Evolutionary conservation across 1,140 invertebrate species (phyloP).

Genomic region (Drosophila navojoa): DNA sequence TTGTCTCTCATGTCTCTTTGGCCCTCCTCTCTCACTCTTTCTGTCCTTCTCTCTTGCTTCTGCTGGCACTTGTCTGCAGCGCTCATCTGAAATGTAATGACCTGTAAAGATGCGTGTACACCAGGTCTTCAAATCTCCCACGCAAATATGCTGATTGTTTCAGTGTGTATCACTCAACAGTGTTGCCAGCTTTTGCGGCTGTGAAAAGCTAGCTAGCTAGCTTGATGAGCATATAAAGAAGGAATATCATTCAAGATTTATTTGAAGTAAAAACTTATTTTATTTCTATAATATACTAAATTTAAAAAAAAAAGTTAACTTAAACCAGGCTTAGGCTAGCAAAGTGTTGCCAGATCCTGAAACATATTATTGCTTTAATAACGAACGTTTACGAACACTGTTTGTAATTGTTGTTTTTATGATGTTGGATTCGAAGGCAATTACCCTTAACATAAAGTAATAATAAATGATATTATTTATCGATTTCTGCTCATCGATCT

Average conservation of each 20-base stretch:
- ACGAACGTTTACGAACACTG: too few species aligned
- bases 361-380: too few species aligned
- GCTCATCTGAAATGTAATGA: constrained; percentile 71
- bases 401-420: too few species aligned
- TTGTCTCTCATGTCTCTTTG: constrained; percentile 10
- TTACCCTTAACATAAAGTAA: too few species aligned
- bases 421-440: too few species aligned
- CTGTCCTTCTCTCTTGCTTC: not conserved
- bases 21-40: not conserved
- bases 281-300: too few species aligned
- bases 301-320: too few species aligned
- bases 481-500: too few species aligned
- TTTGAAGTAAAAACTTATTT: not conserved
- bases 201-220: not conserved
- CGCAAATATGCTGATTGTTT: constrained; percentile 33
- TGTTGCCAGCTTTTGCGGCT: not conserved
- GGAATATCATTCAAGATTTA: not conserved
- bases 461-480: too few species aligned
- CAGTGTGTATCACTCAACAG: constrained; percentile 3
- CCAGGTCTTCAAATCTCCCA: constrained; percentile 14
- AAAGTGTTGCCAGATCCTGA: not conserved
- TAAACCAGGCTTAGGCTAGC: too few species aligned
- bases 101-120: constrained; percentile 32
- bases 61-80: constrained; percentile 19
- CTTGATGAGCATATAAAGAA: constrained; percentile 2